These are phyloP conservation scores for Exephanes ischioxanthus DNA, from an alignment of 2,888 invertebrate species.

Conservation along the genomic window DNA sequence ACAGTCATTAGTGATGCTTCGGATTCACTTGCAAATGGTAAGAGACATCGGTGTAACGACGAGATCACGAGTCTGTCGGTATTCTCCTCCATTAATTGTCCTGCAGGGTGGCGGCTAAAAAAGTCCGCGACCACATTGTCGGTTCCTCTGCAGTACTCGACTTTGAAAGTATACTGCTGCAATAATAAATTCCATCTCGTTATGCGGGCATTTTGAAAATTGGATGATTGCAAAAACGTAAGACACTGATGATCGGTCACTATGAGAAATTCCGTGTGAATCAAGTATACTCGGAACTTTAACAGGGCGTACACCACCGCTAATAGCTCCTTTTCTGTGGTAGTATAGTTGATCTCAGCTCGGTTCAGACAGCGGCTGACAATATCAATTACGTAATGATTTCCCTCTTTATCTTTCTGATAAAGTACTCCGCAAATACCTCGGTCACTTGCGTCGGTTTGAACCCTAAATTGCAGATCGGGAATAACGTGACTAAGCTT, in stretches of 20 bases:
- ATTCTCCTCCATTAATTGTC: slow-evolving; percentile 15
- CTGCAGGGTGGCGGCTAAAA: slow-evolving; percentile 5
- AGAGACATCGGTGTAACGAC: background rate
- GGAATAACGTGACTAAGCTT: slow-evolving; percentile 57
- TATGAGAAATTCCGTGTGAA: background rate
- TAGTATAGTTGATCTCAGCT: background rate
- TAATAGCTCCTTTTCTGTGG: background rate
- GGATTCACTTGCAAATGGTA: background rate
- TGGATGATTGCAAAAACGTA: background rate
- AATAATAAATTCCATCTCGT: background rate
- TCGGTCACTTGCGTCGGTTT: slow-evolving; percentile 63
- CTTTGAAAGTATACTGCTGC: background rate
- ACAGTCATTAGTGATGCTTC: background rate
- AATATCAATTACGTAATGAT: slow-evolving; percentile 54
- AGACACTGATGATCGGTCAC: background rate
- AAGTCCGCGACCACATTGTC: slow-evolving; percentile 44
- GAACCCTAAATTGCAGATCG: slow-evolving; percentile 55
- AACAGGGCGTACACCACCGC: background rate
- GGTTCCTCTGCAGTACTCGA: slow-evolving; percentile 37
- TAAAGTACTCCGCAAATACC: slow-evolving; percentile 69
- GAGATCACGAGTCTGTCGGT: background rate
- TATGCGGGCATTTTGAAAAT: background rate
- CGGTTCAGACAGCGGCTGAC: background rate
- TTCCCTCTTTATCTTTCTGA: slow-evolving; percentile 37
- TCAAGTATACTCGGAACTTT: background rate